Conservation (phyloP, 2,797 vertebrate genomes). For the Esox masquinongy region DNA sequence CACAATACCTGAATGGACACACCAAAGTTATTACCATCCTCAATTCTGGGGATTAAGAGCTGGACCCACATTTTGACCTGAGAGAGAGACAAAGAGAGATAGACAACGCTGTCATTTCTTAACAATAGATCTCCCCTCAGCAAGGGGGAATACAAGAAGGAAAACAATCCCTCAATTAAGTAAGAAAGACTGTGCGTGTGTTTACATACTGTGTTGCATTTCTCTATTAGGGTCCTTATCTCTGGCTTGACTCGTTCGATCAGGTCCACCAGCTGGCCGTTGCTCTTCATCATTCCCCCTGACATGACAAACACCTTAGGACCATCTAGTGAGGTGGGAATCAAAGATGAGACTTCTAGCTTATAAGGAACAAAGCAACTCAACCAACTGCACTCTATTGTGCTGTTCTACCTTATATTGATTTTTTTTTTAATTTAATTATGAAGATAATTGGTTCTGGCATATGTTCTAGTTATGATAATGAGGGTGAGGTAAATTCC, state of each 20-base stretch:
- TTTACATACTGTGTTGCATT: conserved; percentile 66
- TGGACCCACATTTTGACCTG: conserved; percentile 78
- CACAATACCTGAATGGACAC: conserved; percentile 74
- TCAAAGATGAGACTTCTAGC: not conserved
- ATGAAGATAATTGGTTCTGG: not conserved
- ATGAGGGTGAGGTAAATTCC: not conserved
- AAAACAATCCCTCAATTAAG: not conserved
- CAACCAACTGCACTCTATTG: not conserved
- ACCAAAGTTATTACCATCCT: conserved; percentile 80
- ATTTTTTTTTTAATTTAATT: too few relatives aligned
- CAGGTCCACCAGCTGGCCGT: conserved; percentile 67
- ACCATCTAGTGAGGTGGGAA: conserved; percentile 53
- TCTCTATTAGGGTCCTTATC: conserved; percentile 73
- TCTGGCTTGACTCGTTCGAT: conserved; percentile 70
- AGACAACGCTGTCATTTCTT: not conserved
- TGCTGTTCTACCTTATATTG: not conserved
- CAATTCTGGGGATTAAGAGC: conserved; percentile 76
- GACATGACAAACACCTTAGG: conserved; percentile 83
- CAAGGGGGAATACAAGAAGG: not conserved
- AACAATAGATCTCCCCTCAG: not conserved
- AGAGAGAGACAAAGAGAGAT: not conserved
- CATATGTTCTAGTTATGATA: not conserved
- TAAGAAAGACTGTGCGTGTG: not conserved
- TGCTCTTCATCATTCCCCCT: conserved; percentile 49
- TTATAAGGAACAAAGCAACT: not conserved